A percentile compares a stretch with the other conserved stretches of the same genome.
Conservation (phyloP, 2,888 invertebrate species). For the Eupithecia tripunctaria region DNA sequence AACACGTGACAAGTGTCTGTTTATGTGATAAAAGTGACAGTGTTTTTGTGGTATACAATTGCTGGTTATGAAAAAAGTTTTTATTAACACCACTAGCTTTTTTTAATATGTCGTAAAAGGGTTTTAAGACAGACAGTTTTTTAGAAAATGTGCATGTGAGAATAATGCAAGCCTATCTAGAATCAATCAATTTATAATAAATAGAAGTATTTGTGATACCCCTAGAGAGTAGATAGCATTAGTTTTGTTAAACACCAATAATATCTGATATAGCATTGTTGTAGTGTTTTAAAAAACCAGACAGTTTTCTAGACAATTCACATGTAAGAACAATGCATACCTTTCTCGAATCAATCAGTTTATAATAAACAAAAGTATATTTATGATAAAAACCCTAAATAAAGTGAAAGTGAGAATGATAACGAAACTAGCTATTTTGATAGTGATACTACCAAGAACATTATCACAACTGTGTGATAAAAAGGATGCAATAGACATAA, state of each 20-base stretch:
- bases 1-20: not conserved
- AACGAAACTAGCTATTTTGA: conserved; percentile 34
- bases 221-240: too few species aligned
- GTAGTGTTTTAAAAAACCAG: not conserved
- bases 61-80: not conserved
- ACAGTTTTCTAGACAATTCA: not conserved
- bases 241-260: not conserved
- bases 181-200: not conserved
- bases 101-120: too few species aligned
- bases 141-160: not conserved
- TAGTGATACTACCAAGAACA: conserved; percentile 42
- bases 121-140: not conserved
- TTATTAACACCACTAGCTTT: not conserved
- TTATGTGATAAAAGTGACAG: not conserved
- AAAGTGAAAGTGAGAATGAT: conserved; percentile 38
- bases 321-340: not conserved
- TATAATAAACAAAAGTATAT: not conserved
- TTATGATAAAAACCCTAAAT: not conserved
- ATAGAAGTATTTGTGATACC: not conserved
- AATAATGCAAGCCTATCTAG: not conserved
- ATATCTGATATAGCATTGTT: not conserved
- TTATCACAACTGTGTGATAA: conserved; percentile 49
- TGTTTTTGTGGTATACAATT: not conserved
- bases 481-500: conserved; percentile 53
- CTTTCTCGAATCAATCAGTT: not conserved